Percentiles rank a stretch among this genome's conserved stretches.
Conservation (phyloP, 2,888 invertebrate genomes). For the Thereva nobilitata region DNA sequence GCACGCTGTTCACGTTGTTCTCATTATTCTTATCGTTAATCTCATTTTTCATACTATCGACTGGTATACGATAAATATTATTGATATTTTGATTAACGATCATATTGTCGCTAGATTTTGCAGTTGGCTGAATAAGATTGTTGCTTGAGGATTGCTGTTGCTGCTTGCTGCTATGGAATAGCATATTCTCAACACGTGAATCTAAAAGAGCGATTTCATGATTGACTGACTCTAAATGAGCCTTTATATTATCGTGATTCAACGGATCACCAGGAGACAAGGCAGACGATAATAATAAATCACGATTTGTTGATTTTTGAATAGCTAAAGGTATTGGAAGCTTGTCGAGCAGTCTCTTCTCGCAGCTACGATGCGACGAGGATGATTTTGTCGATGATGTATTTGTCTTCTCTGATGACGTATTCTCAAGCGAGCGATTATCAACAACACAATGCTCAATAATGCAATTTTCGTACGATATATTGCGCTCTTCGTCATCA, state of each 20-base stretch:
- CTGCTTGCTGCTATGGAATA: constrained; percentile 48
- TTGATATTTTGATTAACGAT: constrained; percentile 10
- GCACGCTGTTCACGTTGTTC: constrained; percentile 8
- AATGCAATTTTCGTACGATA: constrained; percentile 50
- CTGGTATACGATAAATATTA: constrained; percentile 35
- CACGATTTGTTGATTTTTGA: constrained; percentile 10
- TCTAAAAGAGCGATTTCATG: constrained; percentile 63
- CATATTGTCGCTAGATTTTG: background rate
- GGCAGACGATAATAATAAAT: constrained; percentile 20
- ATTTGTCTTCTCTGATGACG: constrained; percentile 17
- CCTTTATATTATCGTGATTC: constrained; percentile 50
- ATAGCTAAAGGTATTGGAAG: constrained; percentile 33
- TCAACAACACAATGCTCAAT: constrained; percentile 50
- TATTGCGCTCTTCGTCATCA: constrained; percentile 50
- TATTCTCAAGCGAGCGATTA: constrained; percentile 39
- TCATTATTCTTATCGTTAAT: constrained; percentile 24
- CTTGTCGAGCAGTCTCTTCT: background rate
- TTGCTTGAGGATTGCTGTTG: constrained; percentile 45
- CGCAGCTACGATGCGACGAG: constrained; percentile 24
- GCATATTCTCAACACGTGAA: constrained; percentile 65
- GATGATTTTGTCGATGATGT: constrained; percentile 35
- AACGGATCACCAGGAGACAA: constrained; percentile 46
- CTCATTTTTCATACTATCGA: constrained; percentile 29
- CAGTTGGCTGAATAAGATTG: background rate
- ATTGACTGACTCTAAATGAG: constrained; percentile 58